Evolutionary conservation across 2,888 invertebrate genomes (phyloP), one percentile per base, ranked within the genome.

Genomic region (Mimachlamys varia): DNA sequence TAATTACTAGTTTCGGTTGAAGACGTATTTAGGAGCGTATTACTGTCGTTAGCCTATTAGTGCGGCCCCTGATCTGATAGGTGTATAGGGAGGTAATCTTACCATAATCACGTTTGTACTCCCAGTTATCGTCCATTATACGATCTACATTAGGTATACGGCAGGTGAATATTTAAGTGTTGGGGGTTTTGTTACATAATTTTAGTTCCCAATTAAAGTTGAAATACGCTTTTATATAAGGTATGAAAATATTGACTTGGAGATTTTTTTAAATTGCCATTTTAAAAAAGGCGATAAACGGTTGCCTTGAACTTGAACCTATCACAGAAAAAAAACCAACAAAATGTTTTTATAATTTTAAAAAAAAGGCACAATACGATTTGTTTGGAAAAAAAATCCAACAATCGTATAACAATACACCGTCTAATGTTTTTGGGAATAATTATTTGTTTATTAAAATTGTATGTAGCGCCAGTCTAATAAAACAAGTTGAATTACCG

Each of bases 1-100:
- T 76, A 76, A 76, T 76, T 76, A 76, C 76, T 33, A 76, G 76
- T 27, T 76, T 76, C 33, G 33, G 76, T 27, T 76, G 76, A 76
- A 76, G 33, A 33, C 22, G 33, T n/a, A 58, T 58, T 58, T 22
- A 76, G 76, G 15, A 76, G 76, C 1, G 27, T 76, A 44, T 0
- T 10, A 27, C 76, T 12, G 2, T 22, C 33, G 53, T 33, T 0
- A 33, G 10, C 76, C 22, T 33, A 13, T 76, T 76, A 33, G 76
- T 33, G 27, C 27, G 33, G 27, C 1, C 33, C 33, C 33, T 13
- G 76, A 76, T 76, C 27, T 33, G 76, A 76, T 76, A 76, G 33
- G 33, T 33, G 76, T 76, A 33, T 27, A 10, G 13, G 76, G 76
- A n/a, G 76, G 76, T 27, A 76, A 76, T 76, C 33, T 76, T 76